Base-by-base conservation (phyloP, 2,113 vertebrate species). In the Lophotis ruficrista region DNA sequence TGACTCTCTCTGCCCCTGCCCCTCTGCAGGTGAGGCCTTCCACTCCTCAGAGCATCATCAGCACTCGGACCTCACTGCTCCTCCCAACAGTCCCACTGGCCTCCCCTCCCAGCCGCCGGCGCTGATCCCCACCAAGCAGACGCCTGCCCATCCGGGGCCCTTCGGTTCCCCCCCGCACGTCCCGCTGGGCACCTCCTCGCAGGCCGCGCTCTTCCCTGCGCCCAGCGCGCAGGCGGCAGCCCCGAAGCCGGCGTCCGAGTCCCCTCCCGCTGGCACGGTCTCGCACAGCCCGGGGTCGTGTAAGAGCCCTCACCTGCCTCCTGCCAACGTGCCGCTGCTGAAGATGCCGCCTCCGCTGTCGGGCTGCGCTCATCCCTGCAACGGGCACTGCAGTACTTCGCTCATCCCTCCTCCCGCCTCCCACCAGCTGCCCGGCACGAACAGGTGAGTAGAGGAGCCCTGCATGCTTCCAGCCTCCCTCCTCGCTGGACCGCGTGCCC, bases 1-100 rank as follows among this genome's bases (percentile, higher is more conserved):
- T 98, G 96, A 98, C 56, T 41, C 4, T 82, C n/a, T 84, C 79
- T 84, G 77, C 65, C 96, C 45, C 62, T 57, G 21, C 93, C 45
- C 75, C 24, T 94, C 95, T 95, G 85, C 97, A 99, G 98, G 98
- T 95, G 98, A 99, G 98, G 98, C 98, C 97, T 99, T 99, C 97
- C 99, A 99, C 96, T 98, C 99, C 96, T 98, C 94, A 89, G 99
- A 99, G 95, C 99, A 99, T 94, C 99, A 99, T 98, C 99, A 98
- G 98, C 98, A 99, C 96, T 98, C 99, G 94, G 99, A 99, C 98
- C 98, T 99, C 97, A 99, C 99, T 69, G 99, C 99, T 97, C 99
- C 99, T 75, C 99, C 99, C 94, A 99, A 99, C 97, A 99, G 99
- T 93, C 99, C 99, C 94, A 99, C 99, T 0, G 99, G 99, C 91